phyloP scores from a whole-genome alignment of 2,113 vertebrate species.

The Lamprologus sp. region DNA sequence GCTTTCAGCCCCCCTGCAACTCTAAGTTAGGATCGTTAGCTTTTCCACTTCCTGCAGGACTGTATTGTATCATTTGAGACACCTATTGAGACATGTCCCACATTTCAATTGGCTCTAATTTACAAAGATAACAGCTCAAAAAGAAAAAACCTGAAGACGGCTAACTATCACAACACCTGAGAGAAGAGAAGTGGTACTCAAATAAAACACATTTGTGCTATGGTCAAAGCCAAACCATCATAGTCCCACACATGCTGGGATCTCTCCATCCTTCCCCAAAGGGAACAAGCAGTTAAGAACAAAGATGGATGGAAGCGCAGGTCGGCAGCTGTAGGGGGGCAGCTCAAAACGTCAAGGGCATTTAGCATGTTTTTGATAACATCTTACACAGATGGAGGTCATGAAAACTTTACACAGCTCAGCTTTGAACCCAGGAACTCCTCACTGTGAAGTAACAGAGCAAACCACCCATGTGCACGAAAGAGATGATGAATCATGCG shows the following conservation, averaged over 20 bases:
- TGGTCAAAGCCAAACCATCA: not conserved
- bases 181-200: not conserved
- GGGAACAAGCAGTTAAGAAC: not conserved
- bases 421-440: not conserved
- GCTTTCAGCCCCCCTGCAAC: not conserved
- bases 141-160: not conserved
- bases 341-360: not conserved
- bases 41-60: not conserved
- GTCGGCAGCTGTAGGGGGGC: not conserved
- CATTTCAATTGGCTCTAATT: not conserved
- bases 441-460: not conserved
- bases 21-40: not conserved
- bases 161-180: not conserved
- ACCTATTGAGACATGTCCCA: not conserved
- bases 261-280: not conserved
- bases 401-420: not conserved
- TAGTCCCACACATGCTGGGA: not conserved
- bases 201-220: not conserved
- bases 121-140: not conserved
- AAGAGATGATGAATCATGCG: not conserved
- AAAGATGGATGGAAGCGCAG: not conserved
- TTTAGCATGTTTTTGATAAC: not conserved
- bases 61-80: not conserved
- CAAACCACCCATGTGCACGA: rapidly evolving
- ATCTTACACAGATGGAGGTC: not conserved